These are phyloP conservation scores for Chaetoderma sp. DNA, from an alignment of 2,888 invertebrate genomes.

Conservation along the genomic window DNA sequence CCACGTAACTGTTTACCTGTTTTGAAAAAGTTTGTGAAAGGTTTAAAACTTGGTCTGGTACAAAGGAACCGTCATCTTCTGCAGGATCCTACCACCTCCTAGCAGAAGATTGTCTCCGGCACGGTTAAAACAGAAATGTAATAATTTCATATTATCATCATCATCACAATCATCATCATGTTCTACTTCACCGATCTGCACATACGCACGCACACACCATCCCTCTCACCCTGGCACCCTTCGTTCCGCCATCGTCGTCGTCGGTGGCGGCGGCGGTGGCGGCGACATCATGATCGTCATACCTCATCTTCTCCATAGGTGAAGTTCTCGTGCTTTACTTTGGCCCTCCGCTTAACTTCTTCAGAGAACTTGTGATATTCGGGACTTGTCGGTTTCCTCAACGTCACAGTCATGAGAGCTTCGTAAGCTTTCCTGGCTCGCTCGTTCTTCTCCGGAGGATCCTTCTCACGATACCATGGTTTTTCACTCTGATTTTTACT, in stretches of 20 bases:
- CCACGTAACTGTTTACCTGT: slow-evolving; percentile 88
- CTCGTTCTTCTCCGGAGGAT: slow-evolving; percentile 83
- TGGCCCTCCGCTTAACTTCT: slow-evolving; percentile 50
- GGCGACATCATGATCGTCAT: slow-evolving; percentile 2
- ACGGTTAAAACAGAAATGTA: too few species aligned
- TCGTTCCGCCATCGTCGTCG: too few species aligned
- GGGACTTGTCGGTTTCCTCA: slow-evolving; percentile 51
- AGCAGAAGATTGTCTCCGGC: too few species aligned
- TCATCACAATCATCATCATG: background rate
- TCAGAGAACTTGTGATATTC: slow-evolving; percentile 49
- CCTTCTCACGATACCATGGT: slow-evolving; percentile 88
- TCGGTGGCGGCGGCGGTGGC: too few species aligned
- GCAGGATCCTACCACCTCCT: too few species aligned
- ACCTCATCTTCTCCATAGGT: slow-evolving; percentile 56
- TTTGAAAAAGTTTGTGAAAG: too few species aligned
- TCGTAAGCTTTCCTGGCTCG: slow-evolving; percentile 68
- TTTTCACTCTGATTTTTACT: slow-evolving; percentile 69
- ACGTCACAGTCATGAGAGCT: slow-evolving; percentile 56
- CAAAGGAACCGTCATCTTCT: too few species aligned
- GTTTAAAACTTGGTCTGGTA: too few species aligned
- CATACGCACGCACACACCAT: background rate
- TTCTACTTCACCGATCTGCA: background rate
- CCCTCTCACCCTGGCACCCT: background rate
- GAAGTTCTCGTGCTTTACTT: slow-evolving; percentile 42
- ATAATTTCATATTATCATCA: background rate